A percentile compares a stretch with the other conserved stretches of the same genome.
Evolutionary conservation across 1,140 invertebrate species (phyloP).

Genomic region (Ceratitis capitata): DNA sequence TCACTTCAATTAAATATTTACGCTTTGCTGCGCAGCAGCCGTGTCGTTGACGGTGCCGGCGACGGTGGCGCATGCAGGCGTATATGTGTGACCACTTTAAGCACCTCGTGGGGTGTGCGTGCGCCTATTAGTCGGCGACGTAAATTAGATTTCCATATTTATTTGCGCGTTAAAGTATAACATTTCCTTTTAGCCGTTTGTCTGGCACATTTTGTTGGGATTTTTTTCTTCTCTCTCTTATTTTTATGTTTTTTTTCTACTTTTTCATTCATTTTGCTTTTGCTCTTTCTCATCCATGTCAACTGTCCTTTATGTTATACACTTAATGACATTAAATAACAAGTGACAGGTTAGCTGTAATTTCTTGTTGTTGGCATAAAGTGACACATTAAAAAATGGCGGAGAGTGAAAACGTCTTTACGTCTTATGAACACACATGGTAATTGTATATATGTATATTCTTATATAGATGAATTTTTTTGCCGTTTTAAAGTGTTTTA

Average conservation of each 20-base stretch:
- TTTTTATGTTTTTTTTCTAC: neutral
- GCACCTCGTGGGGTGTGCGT: too few relatives aligned
- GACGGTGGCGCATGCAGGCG: neutral
- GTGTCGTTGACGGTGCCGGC: neutral
- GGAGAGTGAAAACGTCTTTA: neutral
- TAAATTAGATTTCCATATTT: constrained; percentile 18
- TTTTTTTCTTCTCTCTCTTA: too few relatives aligned
- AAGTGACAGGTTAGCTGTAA: constrained; percentile 23
- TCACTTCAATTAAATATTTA: constrained; percentile 25
- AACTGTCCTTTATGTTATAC: neutral
- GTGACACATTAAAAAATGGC: constrained; percentile 17
- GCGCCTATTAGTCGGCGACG: neutral
- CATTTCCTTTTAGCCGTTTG: neutral
- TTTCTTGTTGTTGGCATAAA: neutral
- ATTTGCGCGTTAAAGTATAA: neutral
- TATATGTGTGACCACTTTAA: neutral
- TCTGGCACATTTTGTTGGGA: neutral
- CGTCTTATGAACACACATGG: too few relatives aligned
- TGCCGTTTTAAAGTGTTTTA: neutral
- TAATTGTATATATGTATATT: neutral
- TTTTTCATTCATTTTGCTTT: neutral
- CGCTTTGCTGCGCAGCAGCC: neutral
- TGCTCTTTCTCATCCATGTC: neutral
- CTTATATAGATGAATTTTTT: neutral
- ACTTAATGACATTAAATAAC: constrained; percentile 3